A percentile compares a stretch with the other conserved stretches of the same genome.
phyloP scores from a whole-genome alignment of 2,113 vertebrate genomes.

The Megalops atlanticus region DNA sequence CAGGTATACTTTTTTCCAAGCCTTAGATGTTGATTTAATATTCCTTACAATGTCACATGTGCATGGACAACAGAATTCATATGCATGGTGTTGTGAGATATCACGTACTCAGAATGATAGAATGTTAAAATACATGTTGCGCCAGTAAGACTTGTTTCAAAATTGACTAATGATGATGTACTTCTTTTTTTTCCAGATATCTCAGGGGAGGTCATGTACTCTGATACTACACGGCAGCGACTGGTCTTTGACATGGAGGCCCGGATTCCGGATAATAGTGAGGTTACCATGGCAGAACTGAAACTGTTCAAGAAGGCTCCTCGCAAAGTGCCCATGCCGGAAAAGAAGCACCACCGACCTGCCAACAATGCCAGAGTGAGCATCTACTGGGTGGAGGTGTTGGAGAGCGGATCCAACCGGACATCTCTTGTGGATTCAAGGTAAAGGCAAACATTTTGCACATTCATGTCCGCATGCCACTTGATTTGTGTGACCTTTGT shows the following conservation, averaged over 20 bases:
- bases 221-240: constrained; percentile 74
- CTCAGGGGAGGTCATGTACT: constrained; percentile 75
- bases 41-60: neutral
- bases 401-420: constrained; percentile 80
- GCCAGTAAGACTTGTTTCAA: too few relatives aligned
- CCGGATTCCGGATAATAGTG: constrained; percentile 83
- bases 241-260: constrained; percentile 88
- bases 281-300: constrained; percentile 91
- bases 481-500: neutral
- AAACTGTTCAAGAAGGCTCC: constrained; percentile 86
- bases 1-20: constrained; percentile 67
- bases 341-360: constrained; percentile 64
- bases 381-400: constrained; percentile 83
- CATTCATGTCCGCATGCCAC: neutral
- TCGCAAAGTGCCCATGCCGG: constrained; percentile 62
- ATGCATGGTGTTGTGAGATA: too few relatives aligned
- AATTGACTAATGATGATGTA: too few relatives aligned
- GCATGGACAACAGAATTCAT: neutral
- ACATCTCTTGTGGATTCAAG: constrained; percentile 88
- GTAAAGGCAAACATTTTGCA: constrained; percentile 56
- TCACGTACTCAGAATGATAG: too few relatives aligned
- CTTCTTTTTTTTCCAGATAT: constrained; percentile 66
- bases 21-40: neutral
- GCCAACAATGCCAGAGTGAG: constrained; percentile 83
- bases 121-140: too few relatives aligned